Conservation (phyloP, 2,113 vertebrate species). For the Xiphias gladius region DNA sequence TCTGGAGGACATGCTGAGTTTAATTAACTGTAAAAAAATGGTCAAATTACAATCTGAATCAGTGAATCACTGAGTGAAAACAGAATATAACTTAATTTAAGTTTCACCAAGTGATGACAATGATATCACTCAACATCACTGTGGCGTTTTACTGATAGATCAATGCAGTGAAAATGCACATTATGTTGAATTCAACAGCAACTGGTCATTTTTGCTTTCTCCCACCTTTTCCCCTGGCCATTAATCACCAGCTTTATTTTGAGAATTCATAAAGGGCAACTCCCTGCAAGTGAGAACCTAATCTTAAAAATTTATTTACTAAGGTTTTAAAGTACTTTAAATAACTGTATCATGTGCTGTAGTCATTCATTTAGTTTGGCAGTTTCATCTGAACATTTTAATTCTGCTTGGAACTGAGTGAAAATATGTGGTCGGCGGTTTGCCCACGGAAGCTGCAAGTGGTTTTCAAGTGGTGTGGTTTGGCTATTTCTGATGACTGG, state of each 20-base stretch:
- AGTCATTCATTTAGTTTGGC: background rate
- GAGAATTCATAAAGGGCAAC: background rate
- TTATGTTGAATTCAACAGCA: background rate
- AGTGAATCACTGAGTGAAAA: no score
- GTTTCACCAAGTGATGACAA: no score
- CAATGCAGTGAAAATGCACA: background rate
- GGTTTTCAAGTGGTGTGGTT: background rate
- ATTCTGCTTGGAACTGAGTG: background rate
- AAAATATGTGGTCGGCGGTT: background rate
- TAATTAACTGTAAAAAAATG: no score
- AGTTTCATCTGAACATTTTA: background rate
- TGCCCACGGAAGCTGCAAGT: background rate
- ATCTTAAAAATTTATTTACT: background rate
- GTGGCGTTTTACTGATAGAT: no score
- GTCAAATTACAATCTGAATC: no score
- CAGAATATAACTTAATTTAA: no score
- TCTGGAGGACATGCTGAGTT: background rate
- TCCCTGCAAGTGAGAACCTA: background rate
- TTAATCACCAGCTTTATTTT: background rate
- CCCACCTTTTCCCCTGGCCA: background rate
- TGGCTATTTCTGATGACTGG: background rate
- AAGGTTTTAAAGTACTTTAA: background rate
- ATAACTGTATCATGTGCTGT: background rate
- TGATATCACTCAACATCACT: no score
- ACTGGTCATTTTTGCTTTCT: background rate